A percentile compares a stretch with the other conserved stretches of the same genome.
phyloP scores from a whole-genome alignment of 2,113 vertebrate species.

The Brachyistius frenatus region DNA sequence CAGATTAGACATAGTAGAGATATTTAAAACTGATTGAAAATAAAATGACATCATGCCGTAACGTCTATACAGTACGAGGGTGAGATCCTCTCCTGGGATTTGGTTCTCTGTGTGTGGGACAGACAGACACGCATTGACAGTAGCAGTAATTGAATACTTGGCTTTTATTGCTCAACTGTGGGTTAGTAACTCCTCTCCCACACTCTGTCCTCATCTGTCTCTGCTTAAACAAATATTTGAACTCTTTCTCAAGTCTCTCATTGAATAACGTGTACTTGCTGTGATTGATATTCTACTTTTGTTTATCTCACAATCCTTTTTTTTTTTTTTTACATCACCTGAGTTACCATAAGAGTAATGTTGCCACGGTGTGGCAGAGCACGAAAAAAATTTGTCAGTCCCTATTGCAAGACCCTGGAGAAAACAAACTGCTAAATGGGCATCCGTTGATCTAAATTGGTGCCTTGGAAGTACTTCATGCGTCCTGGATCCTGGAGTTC shows the following conservation, averaged over 20 bases:
- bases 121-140: slow-evolving; percentile 4
- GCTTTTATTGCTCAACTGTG: slow-evolving; percentile 59
- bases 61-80: not conserved
- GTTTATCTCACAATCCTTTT: slow-evolving; percentile 8
- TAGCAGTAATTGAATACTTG: slow-evolving; percentile 48
- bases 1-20: slow-evolving; percentile 19
- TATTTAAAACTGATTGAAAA: not conserved
- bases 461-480: slow-evolving; percentile 18
- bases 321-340: slow-evolving; percentile 58
- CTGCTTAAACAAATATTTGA: slow-evolving; percentile 78
- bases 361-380: slow-evolving; percentile 11
- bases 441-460: slow-evolving; percentile 39
- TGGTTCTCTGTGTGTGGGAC: slow-evolving; percentile 10
- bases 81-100: not conserved
- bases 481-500: slow-evolving; percentile 29
- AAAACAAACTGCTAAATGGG: slow-evolving; percentile 42
- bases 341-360: slow-evolving; percentile 64
- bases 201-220: slow-evolving; percentile 58
- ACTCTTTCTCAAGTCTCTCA: slow-evolving; percentile 51
- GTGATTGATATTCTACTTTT: slow-evolving; percentile 69
- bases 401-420: slow-evolving; percentile 16
- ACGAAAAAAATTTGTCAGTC: not conserved
- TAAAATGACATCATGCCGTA: not conserved
- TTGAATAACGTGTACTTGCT: slow-evolving; percentile 59
- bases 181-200: slow-evolving; percentile 64